Conservation (phyloP, 2,113 vertebrate species). For the Helogale parvula region DNA sequence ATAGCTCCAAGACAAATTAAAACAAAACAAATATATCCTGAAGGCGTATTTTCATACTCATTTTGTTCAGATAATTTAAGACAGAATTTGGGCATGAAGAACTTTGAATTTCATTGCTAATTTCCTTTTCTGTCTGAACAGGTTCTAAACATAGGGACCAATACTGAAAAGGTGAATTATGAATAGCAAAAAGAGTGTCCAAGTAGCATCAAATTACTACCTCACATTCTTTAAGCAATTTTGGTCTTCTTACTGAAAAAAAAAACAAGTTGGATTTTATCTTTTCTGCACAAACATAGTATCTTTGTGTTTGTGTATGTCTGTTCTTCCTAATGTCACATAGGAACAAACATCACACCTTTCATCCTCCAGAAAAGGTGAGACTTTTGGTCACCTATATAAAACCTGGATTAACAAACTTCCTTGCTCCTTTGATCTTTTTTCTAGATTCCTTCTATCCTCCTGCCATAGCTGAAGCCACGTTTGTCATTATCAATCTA, state of each 20-base stretch:
- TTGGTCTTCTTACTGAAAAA: background rate
- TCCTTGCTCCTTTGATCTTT: background rate
- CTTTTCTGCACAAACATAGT: background rate
- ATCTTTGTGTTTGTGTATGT: background rate
- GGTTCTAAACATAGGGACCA: background rate
- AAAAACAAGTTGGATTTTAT: background rate
- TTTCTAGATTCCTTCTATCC: background rate
- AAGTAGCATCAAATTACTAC: background rate
- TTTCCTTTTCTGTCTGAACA: background rate
- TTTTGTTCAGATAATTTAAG: conserved; percentile 37
- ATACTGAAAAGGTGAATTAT: background rate
- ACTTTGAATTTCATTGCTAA: background rate
- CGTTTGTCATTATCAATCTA: background rate
- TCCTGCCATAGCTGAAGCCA: background rate
- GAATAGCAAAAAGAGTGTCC: background rate
- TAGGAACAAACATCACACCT: background rate
- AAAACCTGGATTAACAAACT: background rate
- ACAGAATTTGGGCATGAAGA: background rate
- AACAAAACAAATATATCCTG: background rate
- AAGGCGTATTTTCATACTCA: background rate
- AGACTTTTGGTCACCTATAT: background rate
- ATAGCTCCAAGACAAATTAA: background rate
- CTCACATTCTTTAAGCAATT: background rate
- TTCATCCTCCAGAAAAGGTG: background rate
- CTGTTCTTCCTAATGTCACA: background rate